Evolutionary conservation across 1,140 invertebrate species (phyloP), one percentile per base, ranked within the genome.

Genomic region (Diuraphis noxia): DNA sequence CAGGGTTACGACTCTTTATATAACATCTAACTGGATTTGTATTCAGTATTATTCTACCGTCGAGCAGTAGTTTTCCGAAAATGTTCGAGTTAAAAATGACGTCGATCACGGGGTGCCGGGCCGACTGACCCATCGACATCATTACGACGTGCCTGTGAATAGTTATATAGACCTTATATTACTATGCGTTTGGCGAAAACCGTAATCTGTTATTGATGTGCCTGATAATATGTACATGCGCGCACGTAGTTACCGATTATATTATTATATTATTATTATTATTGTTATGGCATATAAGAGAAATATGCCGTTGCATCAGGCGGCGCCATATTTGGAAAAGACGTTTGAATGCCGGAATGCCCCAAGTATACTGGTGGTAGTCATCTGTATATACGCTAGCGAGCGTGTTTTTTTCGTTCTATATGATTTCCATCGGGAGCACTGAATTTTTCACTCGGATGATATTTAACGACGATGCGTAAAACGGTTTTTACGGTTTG

Each of bases 261-360:
- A 89, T 40, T 36, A n/a, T 82, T 63, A 63, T 63, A 63, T 63
- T 72, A 72, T 72, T n/a, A 72, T 72, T 72, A n/a, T 72, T 72
- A 72, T 72, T n/a, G 56, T 3, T 72, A 72, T n/a, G 46, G 46
- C 34, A n/a, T 56, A 56, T 72, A 72, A n/a, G 56, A 89, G 40
- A 79, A 89, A 79, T 89, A 77, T 89, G 88, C 63, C 63, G 88
- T 89, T 43, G 52, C 38, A 21, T 56, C 19, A 17, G 63, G 43
- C 88, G 88, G 88, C 49, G 21, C 88, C 88, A 77, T 89, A 89
- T 89, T 89, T 79, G 88, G 88, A 89, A 89, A 77, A 77, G 88
- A 89, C 63, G 88, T 89, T 79, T 77, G 38, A 72, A 77, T 43
- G 40, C 40, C 21, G 88, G 88, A 89, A 89, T 89, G 88, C 23